Conservation (phyloP, 2,888 invertebrate species). For the Hermaeophaga mercurialis region DNA sequence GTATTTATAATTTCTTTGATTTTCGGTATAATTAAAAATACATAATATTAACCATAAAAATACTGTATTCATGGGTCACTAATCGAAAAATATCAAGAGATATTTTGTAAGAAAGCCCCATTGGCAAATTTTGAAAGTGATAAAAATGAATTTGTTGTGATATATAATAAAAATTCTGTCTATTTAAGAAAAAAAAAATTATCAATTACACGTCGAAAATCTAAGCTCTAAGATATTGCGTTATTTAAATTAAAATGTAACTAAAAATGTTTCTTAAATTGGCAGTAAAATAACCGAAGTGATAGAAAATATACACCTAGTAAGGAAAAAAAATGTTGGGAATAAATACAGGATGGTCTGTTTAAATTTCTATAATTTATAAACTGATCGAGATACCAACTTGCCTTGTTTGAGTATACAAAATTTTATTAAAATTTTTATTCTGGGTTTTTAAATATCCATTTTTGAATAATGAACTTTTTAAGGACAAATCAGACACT, state of each 20-base stretch:
- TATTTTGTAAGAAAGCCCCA: neutral
- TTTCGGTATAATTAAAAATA: no score
- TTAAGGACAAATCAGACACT: no score
- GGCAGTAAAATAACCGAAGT: neutral
- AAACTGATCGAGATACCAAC: no score
- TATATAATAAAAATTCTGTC: conserved; percentile 2
- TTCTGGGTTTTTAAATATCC: no score
- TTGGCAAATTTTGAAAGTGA: conserved; percentile 2
- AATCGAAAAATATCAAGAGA: conserved; percentile 2
- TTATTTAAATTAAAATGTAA: no score
- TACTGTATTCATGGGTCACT: conserved; percentile 5
- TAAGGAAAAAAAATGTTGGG: no score
- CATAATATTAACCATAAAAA: neutral
- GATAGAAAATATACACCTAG: neutral
- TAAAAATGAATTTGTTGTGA: conserved; percentile 11
- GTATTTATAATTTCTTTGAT: conserved; percentile 2
- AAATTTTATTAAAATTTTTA: no score
- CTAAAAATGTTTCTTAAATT: neutral
- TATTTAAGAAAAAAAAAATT: neutral
- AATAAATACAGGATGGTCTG: no score
- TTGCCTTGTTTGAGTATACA: no score
- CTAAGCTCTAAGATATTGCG: neutral
- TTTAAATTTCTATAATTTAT: no score
- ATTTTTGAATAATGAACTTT: no score
- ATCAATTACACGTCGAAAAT: neutral